A percentile compares a stretch with the other conserved stretches of the same genome.
phyloP scores from a whole-genome alignment of 2,888 invertebrate genomes.

The Prenolepis imparis region DNA sequence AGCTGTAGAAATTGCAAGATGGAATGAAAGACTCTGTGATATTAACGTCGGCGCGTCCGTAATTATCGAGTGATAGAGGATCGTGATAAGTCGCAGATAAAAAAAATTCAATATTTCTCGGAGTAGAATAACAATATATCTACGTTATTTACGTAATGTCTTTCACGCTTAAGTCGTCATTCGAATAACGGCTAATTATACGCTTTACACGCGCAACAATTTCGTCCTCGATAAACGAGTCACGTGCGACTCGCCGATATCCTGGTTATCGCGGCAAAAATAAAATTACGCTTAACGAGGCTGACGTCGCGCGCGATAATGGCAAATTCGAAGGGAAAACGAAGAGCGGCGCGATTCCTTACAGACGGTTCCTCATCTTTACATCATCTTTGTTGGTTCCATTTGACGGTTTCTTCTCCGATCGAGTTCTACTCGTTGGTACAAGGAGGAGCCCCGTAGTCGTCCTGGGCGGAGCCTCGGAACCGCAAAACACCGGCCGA shows the following conservation, averaged over 20 bases:
- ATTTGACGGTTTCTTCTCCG: slow-evolving; percentile 60
- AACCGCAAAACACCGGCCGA: slow-evolving; percentile 82
- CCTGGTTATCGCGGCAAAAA: slow-evolving; percentile 7
- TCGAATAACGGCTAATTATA: slow-evolving; percentile 68
- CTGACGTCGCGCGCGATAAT: slow-evolving; percentile 47
- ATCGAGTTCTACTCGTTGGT: slow-evolving; percentile 57
- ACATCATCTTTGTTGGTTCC: slow-evolving; percentile 59
- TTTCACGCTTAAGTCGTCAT: slow-evolving; percentile 61
- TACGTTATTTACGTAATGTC: slow-evolving; percentile 59
- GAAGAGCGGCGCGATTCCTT: neutral
- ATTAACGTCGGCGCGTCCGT: slow-evolving; percentile 65
- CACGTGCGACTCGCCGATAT: neutral
- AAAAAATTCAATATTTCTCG: slow-evolving; percentile 68
- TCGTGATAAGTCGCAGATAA: slow-evolving; percentile 54
- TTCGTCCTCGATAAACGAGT: slow-evolving; percentile 4
- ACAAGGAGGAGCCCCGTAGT: slow-evolving; percentile 85
- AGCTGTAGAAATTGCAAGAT: slow-evolving; percentile 4
- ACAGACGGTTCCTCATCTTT: slow-evolving; percentile 16
- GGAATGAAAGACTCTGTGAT: slow-evolving; percentile 48
- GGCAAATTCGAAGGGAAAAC: slow-evolving; percentile 51
- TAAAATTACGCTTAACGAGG: slow-evolving; percentile 40
- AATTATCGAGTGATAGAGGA: slow-evolving; percentile 63
- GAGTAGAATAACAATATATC: slow-evolving; percentile 56
- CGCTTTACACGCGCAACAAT: slow-evolving; percentile 32
- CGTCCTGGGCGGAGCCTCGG: slow-evolving; percentile 85